Evolutionary conservation across 1,140 invertebrate species (phyloP).

Genomic region (Stenopsyche tienmushanensis): DNA sequence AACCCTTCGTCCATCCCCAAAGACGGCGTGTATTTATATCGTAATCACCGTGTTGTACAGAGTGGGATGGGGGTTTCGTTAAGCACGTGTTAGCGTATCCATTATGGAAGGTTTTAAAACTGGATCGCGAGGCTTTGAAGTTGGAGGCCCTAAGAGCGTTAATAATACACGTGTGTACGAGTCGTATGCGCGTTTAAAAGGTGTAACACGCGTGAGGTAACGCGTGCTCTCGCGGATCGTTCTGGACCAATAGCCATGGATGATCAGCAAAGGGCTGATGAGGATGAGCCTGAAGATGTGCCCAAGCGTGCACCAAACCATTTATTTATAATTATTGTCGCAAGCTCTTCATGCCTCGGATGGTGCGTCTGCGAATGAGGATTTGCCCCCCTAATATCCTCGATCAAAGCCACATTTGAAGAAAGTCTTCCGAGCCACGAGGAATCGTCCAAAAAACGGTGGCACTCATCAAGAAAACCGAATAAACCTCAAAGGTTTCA

Average conservation of each 20-base stretch:
- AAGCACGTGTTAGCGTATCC: no score
- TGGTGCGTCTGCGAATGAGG: neutral
- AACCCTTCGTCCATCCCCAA: no score
- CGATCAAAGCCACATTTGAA: no score
- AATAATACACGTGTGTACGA: conserved; percentile 20
- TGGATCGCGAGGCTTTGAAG: conserved; percentile 26
- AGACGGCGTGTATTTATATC: no score
- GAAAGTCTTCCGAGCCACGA: no score
- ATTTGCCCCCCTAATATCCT: no score
- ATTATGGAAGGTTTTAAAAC: neutral
- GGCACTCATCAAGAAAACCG: no score
- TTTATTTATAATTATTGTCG: conserved; percentile 13
- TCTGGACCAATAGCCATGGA: conserved; percentile 27
- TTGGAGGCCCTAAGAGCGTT: conserved; percentile 11
- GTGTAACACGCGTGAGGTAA: conserved; percentile 28
- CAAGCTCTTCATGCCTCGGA: neutral
- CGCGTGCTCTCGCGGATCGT: conserved; percentile 13
- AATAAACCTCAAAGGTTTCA: no score
- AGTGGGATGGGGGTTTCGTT: no score
- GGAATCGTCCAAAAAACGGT: neutral
- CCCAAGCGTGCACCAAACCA: neutral
- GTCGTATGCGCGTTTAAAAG: conserved; percentile 6
- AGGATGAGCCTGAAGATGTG: neutral
- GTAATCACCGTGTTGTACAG: no score
- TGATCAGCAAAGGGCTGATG: conserved; percentile 24